These are phyloP conservation scores for Drosophila pseudotakahashii DNA, from an alignment of 2,888 invertebrate genomes.

Conservation along the genomic window DNA sequence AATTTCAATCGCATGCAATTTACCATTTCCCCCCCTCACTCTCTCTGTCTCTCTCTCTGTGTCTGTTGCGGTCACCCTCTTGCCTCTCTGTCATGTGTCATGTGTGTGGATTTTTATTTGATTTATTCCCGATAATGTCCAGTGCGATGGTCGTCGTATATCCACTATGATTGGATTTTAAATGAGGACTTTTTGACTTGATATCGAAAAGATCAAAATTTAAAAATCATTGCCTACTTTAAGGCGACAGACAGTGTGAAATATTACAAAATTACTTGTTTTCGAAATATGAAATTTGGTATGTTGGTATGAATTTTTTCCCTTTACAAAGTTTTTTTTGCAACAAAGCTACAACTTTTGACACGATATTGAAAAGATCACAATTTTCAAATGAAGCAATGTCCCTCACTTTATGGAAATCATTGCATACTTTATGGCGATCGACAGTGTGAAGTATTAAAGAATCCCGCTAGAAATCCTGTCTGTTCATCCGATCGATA, in stretches of 20 bases:
- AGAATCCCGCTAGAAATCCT: no score
- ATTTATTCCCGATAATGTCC: constrained; percentile 45
- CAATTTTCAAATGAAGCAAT: no score
- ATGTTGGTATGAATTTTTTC: background rate
- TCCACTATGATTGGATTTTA: background rate
- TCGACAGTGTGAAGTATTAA: no score
- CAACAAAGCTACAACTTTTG: no score
- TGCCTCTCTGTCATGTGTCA: constrained; percentile 14
- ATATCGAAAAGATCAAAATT: background rate
- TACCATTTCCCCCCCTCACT: constrained; percentile 7
- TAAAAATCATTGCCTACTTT: constrained; percentile 2
- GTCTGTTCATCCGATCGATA: no score
- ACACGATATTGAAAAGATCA: no score
- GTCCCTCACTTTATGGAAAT: no score
- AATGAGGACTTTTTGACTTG: background rate
- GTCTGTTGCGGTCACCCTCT: background rate
- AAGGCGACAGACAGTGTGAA: background rate
- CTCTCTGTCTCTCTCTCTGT: background rate
- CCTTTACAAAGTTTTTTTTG: no score
- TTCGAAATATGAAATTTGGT: background rate
- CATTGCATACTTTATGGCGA: no score
- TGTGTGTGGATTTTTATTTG: constrained; percentile 38
- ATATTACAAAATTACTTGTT: no score
- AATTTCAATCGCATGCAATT: constrained; percentile 74
- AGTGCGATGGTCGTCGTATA: constrained; percentile 19